phyloP scores from a whole-genome alignment of 1,140 invertebrate species.

The Tachypleus tridentatus region DNA sequence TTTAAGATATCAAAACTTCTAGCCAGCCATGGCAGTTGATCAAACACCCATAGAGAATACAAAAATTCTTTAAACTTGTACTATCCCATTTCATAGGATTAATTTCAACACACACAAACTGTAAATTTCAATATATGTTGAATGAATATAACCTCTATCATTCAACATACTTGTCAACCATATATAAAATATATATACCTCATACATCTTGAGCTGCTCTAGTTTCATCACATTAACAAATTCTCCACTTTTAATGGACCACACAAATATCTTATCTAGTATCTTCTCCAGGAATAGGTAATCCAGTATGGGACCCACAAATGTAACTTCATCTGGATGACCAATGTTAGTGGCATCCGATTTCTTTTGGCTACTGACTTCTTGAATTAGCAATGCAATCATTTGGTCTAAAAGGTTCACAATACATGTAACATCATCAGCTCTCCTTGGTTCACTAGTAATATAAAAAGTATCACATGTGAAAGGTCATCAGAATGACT shows the following conservation, averaged over 20 bases:
- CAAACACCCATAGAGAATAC: too few relatives aligned
- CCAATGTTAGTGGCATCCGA: conserved; percentile 11
- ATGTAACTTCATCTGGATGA: conserved; percentile 15
- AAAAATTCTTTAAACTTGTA: too few relatives aligned
- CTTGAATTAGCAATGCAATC: conserved; percentile 71
- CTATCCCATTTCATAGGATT: too few relatives aligned
- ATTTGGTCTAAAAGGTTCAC: conserved; percentile 87
- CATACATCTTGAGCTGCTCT: conserved; percentile 71
- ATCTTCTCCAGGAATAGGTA: conserved; percentile 39
- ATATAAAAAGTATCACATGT: neutral
- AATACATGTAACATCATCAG: conserved; percentile 74
- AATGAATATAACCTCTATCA: too few relatives aligned
- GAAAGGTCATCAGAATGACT: too few relatives aligned
- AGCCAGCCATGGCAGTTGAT: too few relatives aligned
- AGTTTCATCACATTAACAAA: conserved; percentile 57
- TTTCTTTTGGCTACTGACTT: conserved; percentile 42
- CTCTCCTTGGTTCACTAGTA: too few relatives aligned
- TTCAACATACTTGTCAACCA: neutral
- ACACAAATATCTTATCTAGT: conserved; percentile 40
- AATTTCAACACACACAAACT: too few relatives aligned
- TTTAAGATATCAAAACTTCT: too few relatives aligned
- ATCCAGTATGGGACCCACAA: conserved; percentile 39
- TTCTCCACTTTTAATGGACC: conserved; percentile 36
- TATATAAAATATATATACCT: conserved; percentile 29
- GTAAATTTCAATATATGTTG: too few relatives aligned